Base-by-base conservation (phyloP, 1,140 invertebrate genomes). In the Drosophila kikkawai region DNA sequence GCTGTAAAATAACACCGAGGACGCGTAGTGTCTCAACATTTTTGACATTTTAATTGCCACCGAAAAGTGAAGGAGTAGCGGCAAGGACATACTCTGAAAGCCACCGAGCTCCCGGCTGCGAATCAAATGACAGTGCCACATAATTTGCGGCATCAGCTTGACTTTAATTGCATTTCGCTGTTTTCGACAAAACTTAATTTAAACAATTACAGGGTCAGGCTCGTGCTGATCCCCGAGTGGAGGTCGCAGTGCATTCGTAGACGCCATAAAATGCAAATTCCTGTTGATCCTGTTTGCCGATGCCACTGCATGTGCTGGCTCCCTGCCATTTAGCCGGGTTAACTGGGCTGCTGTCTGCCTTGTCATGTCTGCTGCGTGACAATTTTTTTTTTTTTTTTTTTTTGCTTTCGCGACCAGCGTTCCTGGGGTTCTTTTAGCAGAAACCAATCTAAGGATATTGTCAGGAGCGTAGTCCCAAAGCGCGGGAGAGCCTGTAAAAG, bases 211-310 rank as follows among this genome's bases (percentile, higher is more conserved):
- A 29, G 12, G 50, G 45, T 15, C 13, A 48, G 55, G 32, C 32
- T 9, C 22, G 8, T 36, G 58, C 58, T 26, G 44, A 70, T 58
- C 17, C 51, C 12, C 44, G 36, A 53, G 22, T 17, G 51, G 4
- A 12, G 42, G 57, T 51, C 36, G 48, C 36, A 76, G 57, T 78
- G 84, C 86, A 91, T 85, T 85, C 70, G 67, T 78, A 91, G 82
- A 90, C 85, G 71, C 86, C 75, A 91, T 90, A 87, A 88, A 87
- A 91, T 91, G 87, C 87, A 91, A 91, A 91, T 91, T 91, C 83
- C 80, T 87, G 83, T 77, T 91, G 87, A 91, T 91, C 88, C 88
- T 84, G 84, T 91, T 91, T 79, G 79, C 79, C 81, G 70, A 80
- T 91, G 88, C 81, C 76, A 79, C 45, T 73, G 82, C 87, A 91